phyloP scores from a whole-genome alignment of 2,888 invertebrate species.

The Noctua fimbriata region DNA sequence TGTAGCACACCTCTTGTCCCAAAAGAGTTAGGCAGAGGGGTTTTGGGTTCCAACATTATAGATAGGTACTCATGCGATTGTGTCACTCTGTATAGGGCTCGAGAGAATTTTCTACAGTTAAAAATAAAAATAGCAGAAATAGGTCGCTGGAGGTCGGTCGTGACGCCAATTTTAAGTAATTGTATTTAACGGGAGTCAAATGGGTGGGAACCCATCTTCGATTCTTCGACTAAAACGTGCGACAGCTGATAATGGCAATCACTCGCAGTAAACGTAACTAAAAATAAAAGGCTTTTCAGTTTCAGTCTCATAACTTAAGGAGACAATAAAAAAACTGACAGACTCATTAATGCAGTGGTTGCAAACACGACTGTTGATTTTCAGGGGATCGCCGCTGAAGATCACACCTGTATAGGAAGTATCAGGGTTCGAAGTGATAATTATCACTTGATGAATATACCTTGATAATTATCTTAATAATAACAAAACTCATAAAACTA shows the following conservation, averaged over 20 bases:
- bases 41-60: not conserved
- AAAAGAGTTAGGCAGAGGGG: not conserved
- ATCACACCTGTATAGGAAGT: not conserved
- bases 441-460: too few species aligned
- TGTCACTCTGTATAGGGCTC: not conserved
- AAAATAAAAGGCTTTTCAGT: not conserved
- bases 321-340: not conserved
- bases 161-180: conserved; percentile 36
- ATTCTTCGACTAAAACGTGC: conserved; percentile 8
- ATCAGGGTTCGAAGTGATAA: too few species aligned
- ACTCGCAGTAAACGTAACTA: not conserved
- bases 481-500: too few species aligned
- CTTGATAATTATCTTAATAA: too few species aligned
- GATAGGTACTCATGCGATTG: not conserved
- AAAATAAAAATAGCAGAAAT: not conserved
- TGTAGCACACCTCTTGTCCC: not conserved
- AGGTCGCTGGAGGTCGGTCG: conserved; percentile 13
- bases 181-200: too few species aligned
- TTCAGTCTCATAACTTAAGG: not conserved
- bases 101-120: not conserved
- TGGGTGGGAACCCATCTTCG: conserved; percentile 4
- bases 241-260: conserved; percentile 13
- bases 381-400: not conserved
- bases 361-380: not conserved
- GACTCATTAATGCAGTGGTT: not conserved